Conservation (phyloP, 37 sponge, comb jelly and placozoan species). For the Ephydatia muelleri region DNA sequence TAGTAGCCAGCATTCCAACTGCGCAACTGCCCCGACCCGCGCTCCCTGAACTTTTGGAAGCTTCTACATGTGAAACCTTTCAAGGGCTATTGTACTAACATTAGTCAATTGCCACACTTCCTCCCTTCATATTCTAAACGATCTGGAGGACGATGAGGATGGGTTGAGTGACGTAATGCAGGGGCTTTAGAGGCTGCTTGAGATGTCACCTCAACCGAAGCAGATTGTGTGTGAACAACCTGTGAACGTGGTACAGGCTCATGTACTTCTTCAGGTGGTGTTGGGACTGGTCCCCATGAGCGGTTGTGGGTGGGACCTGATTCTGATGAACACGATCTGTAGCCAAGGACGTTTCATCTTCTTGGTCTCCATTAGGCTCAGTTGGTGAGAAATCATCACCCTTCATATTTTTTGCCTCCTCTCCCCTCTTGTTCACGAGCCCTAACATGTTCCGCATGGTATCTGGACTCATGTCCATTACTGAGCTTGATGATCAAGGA, state of each 20-base stretch:
- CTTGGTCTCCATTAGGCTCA: neutral
- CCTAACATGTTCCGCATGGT: neutral
- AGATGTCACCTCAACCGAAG: neutral
- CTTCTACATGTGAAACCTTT: neutral
- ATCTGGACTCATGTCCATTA: neutral
- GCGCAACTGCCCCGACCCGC: too few relatives aligned
- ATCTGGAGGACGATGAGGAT: neutral
- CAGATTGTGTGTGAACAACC: neutral
- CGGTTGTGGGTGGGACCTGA: neutral
- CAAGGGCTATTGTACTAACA: neutral
- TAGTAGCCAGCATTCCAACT: too few relatives aligned
- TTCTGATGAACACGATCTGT: neutral
- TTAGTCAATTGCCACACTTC: neutral
- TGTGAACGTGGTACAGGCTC: neutral
- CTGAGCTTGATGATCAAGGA: neutral
- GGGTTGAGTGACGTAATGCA: neutral
- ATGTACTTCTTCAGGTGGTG: neutral
- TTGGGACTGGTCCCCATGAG: neutral
- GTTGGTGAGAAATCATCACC: neutral
- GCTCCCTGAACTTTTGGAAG: neutral
- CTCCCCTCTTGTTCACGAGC: too few relatives aligned
- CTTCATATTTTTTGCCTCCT: neutral
- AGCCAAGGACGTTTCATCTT: neutral
- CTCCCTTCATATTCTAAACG: neutral
- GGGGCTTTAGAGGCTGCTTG: neutral